Evolutionary conservation across 2,888 invertebrate species (phyloP).

Genomic region (Cephus spinipes): DNA sequence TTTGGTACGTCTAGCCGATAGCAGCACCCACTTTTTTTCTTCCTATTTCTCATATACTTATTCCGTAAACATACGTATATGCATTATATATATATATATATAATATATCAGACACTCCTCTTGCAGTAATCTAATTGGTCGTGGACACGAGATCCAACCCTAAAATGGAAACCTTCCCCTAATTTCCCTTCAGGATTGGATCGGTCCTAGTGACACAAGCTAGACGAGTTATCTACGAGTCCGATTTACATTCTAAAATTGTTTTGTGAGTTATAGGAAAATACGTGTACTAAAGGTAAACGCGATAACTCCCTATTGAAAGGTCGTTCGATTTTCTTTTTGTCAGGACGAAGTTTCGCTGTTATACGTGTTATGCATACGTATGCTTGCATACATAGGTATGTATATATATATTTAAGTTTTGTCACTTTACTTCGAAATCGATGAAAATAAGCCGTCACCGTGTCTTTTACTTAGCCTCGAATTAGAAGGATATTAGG

Average conservation of each 20-base stretch:
- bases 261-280: neutral
- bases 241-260: neutral
- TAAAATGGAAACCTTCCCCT: conserved; percentile 62
- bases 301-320: neutral
- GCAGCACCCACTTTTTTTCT: neutral
- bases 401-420: conserved; percentile 19
- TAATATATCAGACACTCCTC: neutral
- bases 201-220: conserved; percentile 18
- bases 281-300: neutral
- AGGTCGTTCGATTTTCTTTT: neutral
- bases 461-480: neutral
- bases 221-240: neutral
- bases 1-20: neutral
- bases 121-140: neutral
- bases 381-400: conserved; percentile 22
- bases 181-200: conserved; percentile 56
- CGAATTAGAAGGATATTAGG: conserved; percentile 8
- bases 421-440: conserved; percentile 27
- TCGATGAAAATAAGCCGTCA: conserved; percentile 14
- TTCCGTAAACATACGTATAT: neutral
- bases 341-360: neutral
- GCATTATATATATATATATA: neutral
- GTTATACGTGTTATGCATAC: neutral
- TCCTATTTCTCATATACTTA: neutral
- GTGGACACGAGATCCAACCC: conserved; percentile 34